These are phyloP conservation scores for Thalassaphorura encarpata DNA, from an alignment of 1,140 invertebrate genomes.

Conservation along the genomic window DNA sequence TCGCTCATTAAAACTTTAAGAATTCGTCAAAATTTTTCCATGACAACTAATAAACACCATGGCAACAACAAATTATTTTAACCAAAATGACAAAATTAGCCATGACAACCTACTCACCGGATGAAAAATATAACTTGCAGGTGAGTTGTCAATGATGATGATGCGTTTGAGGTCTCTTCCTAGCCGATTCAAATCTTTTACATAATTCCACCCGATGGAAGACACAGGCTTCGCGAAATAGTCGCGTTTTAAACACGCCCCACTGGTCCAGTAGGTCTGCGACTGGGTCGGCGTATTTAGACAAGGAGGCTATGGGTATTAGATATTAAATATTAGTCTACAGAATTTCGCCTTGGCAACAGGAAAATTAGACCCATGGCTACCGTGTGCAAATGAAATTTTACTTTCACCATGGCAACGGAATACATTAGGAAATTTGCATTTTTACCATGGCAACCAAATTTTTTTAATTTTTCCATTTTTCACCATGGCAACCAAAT, in stretches of 20 bases:
- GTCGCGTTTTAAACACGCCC: slow-evolving; percentile 88
- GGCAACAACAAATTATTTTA: too few species aligned
- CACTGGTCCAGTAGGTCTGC: slow-evolving; percentile 96
- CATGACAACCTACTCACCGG: slow-evolving; percentile 44
- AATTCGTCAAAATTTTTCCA: neutral
- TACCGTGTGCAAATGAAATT: too few species aligned
- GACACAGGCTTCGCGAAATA: slow-evolving; percentile 99
- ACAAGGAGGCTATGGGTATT: slow-evolving; percentile 33
- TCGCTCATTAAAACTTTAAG: slow-evolving; percentile 2
- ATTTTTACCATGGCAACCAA: too few species aligned
- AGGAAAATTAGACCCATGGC: too few species aligned
- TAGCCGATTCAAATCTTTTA: slow-evolving; percentile 96
- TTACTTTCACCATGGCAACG: too few species aligned
- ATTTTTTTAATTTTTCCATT: too few species aligned
- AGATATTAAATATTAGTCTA: too few species aligned
- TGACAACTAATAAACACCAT: too few species aligned
- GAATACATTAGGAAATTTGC: too few species aligned
- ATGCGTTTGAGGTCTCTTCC: slow-evolving; percentile 93
- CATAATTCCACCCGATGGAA: slow-evolving; percentile 99
- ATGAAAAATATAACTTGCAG: slow-evolving; percentile 99
- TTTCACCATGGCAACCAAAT: too few species aligned
- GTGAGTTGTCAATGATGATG: slow-evolving; percentile 98
- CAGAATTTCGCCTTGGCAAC: too few species aligned
- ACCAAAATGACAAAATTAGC: too few species aligned
- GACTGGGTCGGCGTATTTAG: slow-evolving; percentile 96